These are phyloP conservation scores for Eledona agricola DNA, from an alignment of 2,888 invertebrate genomes.

Conservation along the genomic window DNA sequence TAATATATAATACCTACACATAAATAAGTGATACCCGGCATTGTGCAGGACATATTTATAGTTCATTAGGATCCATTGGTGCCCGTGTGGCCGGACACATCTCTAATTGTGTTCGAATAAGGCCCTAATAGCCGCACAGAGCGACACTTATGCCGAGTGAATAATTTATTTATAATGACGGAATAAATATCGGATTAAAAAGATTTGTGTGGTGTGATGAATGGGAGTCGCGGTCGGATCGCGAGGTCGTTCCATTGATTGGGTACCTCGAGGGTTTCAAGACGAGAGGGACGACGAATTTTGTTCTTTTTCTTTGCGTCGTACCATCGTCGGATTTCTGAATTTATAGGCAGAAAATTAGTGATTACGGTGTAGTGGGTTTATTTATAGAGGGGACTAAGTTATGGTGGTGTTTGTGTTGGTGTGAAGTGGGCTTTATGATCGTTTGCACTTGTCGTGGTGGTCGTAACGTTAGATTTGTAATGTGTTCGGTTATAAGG, in stretches of 20 bases:
- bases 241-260: conserved; percentile 51
- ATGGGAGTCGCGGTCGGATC: conserved; percentile 44
- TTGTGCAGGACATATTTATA: conserved; percentile 62
- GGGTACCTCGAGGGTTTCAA: conserved; percentile 31
- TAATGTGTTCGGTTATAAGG: no score
- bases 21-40: conserved; percentile 62
- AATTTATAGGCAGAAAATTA: conserved; percentile 63
- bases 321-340: conserved; percentile 53
- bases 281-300: conserved; percentile 7
- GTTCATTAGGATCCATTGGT: conserved; percentile 62
- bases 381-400: conserved; percentile 45
- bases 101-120: conserved; percentile 63
- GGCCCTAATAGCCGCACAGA: conserved; percentile 60
- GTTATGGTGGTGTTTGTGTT: conserved; percentile 51
- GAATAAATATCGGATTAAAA: conserved; percentile 63
- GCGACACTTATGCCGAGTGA: conserved; percentile 58
- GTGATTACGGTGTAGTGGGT: conserved; percentile 51
- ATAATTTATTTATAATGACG: conserved; percentile 64
- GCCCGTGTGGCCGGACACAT: conserved; percentile 61
- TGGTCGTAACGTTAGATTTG: no score
- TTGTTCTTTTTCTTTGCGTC: conserved; percentile 24
- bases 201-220: conserved; percentile 63
- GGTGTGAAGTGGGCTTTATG: conserved; percentile 46
- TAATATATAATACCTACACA: conserved; percentile 60
- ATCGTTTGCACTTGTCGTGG: no score